These are phyloP conservation scores for Taurulus bubalis DNA, from an alignment of 2,113 vertebrate genomes.

Conservation along the genomic window DNA sequence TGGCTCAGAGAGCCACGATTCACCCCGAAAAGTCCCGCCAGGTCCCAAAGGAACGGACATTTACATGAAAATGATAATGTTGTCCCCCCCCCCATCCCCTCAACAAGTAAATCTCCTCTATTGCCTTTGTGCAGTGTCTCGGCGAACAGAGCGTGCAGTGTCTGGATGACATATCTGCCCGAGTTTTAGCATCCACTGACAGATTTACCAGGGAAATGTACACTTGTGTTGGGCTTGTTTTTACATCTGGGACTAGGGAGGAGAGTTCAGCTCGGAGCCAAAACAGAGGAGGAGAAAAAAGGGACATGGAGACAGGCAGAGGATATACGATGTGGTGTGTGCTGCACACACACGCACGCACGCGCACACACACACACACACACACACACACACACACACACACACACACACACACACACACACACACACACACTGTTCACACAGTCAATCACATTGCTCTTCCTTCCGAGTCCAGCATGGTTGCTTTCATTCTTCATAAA, in stretches of 20 bases:
- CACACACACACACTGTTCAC: background rate
- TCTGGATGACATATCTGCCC: conserved; percentile 47
- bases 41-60: conserved; percentile 35
- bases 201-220: conserved; percentile 69
- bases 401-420: conserved; percentile 45
- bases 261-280: conserved; percentile 20
- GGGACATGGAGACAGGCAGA: conserved; percentile 21
- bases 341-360: conserved; percentile 1
- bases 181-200: conserved; percentile 64
- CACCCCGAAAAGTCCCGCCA: conserved; percentile 13
- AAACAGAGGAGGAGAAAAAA: conserved; percentile 23
- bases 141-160: conserved; percentile 25
- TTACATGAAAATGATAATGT: conserved; percentile 65
- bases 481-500: conserved; percentile 38
- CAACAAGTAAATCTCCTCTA: conserved; percentile 56
- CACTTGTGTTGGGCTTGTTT: conserved; percentile 59
- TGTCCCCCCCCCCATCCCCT: conserved; percentile 4
- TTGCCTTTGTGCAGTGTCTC: conserved; percentile 59
- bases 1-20: conserved; percentile 51
- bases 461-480: conserved; percentile 20
- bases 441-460: too few species aligned
- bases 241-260: conserved; percentile 57
- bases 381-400: conserved; percentile 6
- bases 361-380: conserved; percentile 8
- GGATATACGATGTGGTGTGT: conserved; percentile 23